Base-by-base conservation (phyloP, 2,888 invertebrate genomes). In the Microplitis manilae region DNA sequence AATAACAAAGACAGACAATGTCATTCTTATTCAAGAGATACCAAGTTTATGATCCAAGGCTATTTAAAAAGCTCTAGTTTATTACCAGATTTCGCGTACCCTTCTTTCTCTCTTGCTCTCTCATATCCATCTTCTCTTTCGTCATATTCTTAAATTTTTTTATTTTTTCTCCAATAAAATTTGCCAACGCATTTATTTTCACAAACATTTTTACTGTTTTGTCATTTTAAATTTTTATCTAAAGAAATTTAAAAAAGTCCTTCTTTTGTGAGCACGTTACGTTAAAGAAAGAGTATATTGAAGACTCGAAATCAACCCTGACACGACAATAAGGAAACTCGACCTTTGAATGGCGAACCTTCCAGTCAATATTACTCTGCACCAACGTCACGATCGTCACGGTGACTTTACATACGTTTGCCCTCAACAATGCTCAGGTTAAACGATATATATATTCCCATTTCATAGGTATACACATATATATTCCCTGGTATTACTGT, bases 341-440 rank as follows among this genome's bases (percentile, higher is more conserved):
- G 71, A 72, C 71, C 71, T 60, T 39, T 40, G 7, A 62, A 68
- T 41, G 17, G 15, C 8, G 20, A 60, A 38, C 60, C 15, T 38
- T 72, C 38, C 60, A 72, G 61, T 72, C 62, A 72, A 72, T 70
- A 50, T 59, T 70, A 76, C 80, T 78, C 77, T 77, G 78, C 79
- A 80, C 76, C 79, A 79, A 78, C 81, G 79, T 81, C 73, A 84
- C 85, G 83, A 82, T 83, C 84, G 85, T 86, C 86, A 87, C 85
- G 87, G 82, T 81, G 81, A 83, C 86, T 87, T 87, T 86, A 85
- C 87, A 87, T 87, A 86, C 83, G 84, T 81, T 87, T 87, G 87
- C 86, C 87, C 80, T 77, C 83, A 80, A 86, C 86, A 87, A 87
- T 86, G 83, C 85, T 73, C 83, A 83, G 86, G 87, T 87, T 87